These are phyloP conservation scores for Melanogrammus aeglefinus DNA, from an alignment of 2,797 vertebrate species.

Conservation along the genomic window DNA sequence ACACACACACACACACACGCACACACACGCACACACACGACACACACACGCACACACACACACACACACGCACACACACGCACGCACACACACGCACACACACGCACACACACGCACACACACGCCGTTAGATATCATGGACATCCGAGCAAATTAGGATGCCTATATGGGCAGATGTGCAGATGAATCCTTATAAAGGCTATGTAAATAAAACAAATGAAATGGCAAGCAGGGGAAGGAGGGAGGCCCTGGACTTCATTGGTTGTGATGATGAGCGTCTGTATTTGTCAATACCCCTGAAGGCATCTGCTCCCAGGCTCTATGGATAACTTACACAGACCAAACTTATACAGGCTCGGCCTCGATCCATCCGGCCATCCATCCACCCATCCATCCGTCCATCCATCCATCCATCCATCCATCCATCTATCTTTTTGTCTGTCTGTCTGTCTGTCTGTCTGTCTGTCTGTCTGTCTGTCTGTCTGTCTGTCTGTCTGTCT, in stretches of 20 bases:
- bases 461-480: too few species aligned
- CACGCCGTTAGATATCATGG: conserved; percentile 52
- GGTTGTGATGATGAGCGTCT: conserved; percentile 73
- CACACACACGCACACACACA: too few species aligned
- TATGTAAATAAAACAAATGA: conserved; percentile 77
- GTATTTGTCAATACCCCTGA: conserved; percentile 68
- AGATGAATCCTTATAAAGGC: conserved; percentile 75
- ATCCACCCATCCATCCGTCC: not conserved
- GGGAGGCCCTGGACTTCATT: conserved; percentile 64
- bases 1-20: not conserved
- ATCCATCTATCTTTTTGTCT: too few species aligned
- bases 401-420: not conserved
- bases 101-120: not conserved
- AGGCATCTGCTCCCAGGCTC: conserved; percentile 46
- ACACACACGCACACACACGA: not conserved
- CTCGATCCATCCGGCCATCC: not conserved
- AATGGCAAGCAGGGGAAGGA: conserved; percentile 65
- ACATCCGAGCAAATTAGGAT: conserved; percentile 65
- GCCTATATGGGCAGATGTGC: conserved; percentile 66
- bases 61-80: too few species aligned
- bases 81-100: too few species aligned
- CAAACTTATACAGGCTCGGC: conserved; percentile 28
- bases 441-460: too few species aligned
- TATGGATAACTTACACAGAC: not conserved
- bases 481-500: too few species aligned